Percentiles rank a stretch among this genome's conserved stretches.
Conservation (phyloP, 2,888 invertebrate species). For the Lymantria dispar region DNA sequence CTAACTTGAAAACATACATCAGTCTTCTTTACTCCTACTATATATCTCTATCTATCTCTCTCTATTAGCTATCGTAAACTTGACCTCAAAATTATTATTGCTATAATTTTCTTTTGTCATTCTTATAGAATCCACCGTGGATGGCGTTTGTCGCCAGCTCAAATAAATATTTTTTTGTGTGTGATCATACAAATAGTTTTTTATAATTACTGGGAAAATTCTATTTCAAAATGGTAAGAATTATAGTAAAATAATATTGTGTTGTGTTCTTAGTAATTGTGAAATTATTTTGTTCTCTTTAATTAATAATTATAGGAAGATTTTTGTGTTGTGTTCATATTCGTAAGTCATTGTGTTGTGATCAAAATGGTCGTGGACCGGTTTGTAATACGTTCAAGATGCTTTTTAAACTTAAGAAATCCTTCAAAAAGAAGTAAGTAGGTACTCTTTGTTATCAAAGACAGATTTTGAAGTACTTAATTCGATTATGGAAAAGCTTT, state of each 20-base stretch:
- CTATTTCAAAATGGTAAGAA: slow-evolving; percentile 40
- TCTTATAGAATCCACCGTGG: slow-evolving; percentile 42
- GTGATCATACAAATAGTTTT: slow-evolving; percentile 36
- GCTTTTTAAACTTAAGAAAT: slow-evolving; percentile 18
- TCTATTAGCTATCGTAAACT: slow-evolving; percentile 61
- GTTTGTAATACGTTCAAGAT: slow-evolving; percentile 24
- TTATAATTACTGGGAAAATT: slow-evolving; percentile 30
- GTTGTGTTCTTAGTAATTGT: slow-evolving; percentile 22
- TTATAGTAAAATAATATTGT: slow-evolving; percentile 21
- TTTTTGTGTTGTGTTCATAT: slow-evolving; percentile 32
- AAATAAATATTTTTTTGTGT: slow-evolving; percentile 32
- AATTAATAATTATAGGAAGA: slow-evolving; percentile 28
- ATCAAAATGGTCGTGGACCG: slow-evolving; percentile 37
- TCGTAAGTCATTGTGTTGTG: slow-evolving; percentile 18
- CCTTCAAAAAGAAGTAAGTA: not conserved
- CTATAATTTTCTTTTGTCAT: slow-evolving; percentile 56
- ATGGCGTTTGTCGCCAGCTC: slow-evolving; percentile 44
- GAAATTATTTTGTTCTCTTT: slow-evolving; percentile 21
- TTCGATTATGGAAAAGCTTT: slow-evolving; percentile 7
- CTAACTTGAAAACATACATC: slow-evolving; percentile 26
- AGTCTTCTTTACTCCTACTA: slow-evolving; percentile 35
- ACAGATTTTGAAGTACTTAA: slow-evolving; percentile 4
- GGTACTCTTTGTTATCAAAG: not conserved
- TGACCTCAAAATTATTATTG: slow-evolving; percentile 58
- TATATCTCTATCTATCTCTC: slow-evolving; percentile 29